phyloP scores from a whole-genome alignment of 2,888 invertebrate species.

The Idaea dimidiata region DNA sequence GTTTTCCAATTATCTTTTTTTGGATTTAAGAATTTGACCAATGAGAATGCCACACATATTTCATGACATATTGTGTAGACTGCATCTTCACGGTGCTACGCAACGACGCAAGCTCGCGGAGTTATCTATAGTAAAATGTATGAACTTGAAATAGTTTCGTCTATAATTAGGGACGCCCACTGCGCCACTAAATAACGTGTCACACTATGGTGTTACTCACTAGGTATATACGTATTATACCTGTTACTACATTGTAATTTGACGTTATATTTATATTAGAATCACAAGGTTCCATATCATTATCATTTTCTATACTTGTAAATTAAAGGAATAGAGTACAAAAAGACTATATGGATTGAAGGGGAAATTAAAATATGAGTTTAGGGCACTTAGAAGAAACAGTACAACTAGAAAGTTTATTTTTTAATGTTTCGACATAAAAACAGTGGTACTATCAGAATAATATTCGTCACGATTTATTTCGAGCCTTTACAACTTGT shows the following conservation, averaged over 20 bases:
- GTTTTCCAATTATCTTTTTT: not conserved
- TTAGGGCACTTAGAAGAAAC: too few species aligned
- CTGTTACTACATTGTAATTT: not conserved
- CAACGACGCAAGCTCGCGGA: constrained; percentile 5
- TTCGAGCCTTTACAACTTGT: not conserved
- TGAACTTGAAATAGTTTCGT: constrained; percentile 60
- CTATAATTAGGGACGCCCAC: constrained; percentile 52
- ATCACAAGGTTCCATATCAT: too few species aligned
- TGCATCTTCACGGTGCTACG: constrained; percentile 4
- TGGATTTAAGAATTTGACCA: not conserved
- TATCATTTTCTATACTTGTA: too few species aligned
- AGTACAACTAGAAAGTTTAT: too few species aligned
- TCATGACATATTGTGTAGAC: not conserved
- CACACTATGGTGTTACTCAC: constrained; percentile 1
- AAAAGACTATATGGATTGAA: too few species aligned
- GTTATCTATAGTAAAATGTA: constrained; percentile 25
- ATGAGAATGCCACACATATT: not conserved
- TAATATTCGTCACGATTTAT: not conserved
- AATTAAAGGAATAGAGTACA: too few species aligned
- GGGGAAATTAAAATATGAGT: too few species aligned
- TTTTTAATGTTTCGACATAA: not conserved
- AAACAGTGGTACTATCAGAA: not conserved
- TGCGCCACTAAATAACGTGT: constrained; percentile 5
- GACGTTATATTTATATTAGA: not conserved
- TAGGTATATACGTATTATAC: not conserved